Base-by-base conservation (phyloP, 2,797 vertebrate genomes). In the Pseudomugil tenellus region DNA sequence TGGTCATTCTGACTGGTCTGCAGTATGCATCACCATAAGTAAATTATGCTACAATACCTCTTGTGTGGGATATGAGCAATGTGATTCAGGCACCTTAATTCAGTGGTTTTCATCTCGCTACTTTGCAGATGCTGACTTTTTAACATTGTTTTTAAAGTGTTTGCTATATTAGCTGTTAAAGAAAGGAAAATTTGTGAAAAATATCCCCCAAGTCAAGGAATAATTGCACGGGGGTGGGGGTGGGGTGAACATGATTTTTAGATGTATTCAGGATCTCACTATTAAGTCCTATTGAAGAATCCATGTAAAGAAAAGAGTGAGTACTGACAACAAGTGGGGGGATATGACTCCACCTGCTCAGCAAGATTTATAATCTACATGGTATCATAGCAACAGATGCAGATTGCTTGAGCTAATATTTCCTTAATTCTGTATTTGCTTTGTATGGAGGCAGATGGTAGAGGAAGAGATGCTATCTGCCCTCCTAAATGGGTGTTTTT, bases 331-430 rank as follows among this genome's bases (percentile, higher is more conserved):
- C 31, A 54, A 72, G 58, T 35, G 31, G 58, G 13, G 26, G 29
- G 25, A 43, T 60, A 82, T 77, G 67, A 60, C 23, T 28, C 66
- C 49, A 67, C 72, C 60, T 77, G 76, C 73, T 77, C 74, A 56
- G 80, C 29, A 31, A 72, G 67, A 80, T 76, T 81, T 80, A 82
- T 86, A 71, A 84, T 74, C 79, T 79, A 58, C 67, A 71, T 66
- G 65, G 90, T 89, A 82, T 85, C 89, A 75, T 89, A 85, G 89
- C 89, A 91, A 92, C 91, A 77, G 79, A 84, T 84, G 80, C 67
- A 72, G 73, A 89, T 85, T 85, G 87, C 85, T 83, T 67, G 58
- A 81, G 84, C 81, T 91, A 89, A 90, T 91, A 88, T 84, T 83
- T 63, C 73, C 87, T 70, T 91, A 85, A 87, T 90, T 88, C 79